Base-by-base conservation (phyloP, 2,797 vertebrate species). In the Enteromius argenteus region DNA sequence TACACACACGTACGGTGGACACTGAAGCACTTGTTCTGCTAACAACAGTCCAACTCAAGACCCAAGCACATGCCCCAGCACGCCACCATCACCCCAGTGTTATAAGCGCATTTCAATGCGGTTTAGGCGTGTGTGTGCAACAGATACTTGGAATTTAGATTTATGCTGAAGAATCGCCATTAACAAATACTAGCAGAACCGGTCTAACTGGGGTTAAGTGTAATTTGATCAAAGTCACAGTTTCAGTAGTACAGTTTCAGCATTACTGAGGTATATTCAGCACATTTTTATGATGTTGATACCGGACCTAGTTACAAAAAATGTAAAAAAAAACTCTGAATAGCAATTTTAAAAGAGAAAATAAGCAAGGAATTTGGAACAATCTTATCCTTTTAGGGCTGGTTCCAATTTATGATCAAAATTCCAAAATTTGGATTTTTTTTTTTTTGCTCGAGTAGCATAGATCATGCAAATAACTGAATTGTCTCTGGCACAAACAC, bases 11-110 rank as follows among this genome's bases (percentile, higher is more conserved):
- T 60, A 27, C 21, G 21, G n/a, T 19, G 74, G 35, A 83, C 82
- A 84, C 74, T 58, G 51, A 35, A 35, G 37, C 64, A 49, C 42
- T 84, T 84, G 77, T 84, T 84, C 60, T 32, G 23, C 39, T 66
- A 39, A 83, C 83, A 85, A 86, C 78, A 49, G 84, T 19, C 78
- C 21, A 9, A 75, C 84, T 80, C 84, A 74, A 73, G 64, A 64
- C 68, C 44, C 19, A 11, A 81, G 53, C 77, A 79, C 81, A 80
- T 76, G 85, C 53, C 32, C 15, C 49, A 53, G 42, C 81, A 83
- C 6, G 81, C 74, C 74, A 60, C 74, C 82, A 76, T 68, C 60
- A 49, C 49, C 49, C 23, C 74, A 35, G 62, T 30, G 62, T 75
- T 66, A 27, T 14, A 10, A 21, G 42, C 14, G 35, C 49, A 76